Conservation (phyloP, 2,888 invertebrate genomes). For the Platycheirus albimanus region DNA sequence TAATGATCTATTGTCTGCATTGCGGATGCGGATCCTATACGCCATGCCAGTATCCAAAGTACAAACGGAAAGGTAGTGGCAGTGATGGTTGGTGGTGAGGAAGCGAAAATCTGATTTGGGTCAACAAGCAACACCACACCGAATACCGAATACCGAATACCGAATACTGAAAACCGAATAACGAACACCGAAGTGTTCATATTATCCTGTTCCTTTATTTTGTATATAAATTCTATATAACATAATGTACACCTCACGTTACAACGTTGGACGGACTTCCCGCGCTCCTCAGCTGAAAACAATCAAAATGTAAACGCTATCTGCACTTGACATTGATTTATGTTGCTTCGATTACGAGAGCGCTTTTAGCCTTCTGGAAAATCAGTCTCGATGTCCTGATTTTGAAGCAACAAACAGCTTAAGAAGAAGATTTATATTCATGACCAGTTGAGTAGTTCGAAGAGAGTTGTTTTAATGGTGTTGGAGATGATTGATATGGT, state of each 20-base stretch:
- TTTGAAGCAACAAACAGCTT: constrained; percentile 73
- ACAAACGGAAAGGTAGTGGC: constrained; percentile 12
- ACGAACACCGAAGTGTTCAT: constrained; percentile 58
- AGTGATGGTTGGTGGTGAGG: constrained; percentile 38
- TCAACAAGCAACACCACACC: constrained; percentile 50
- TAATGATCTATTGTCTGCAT: constrained; percentile 51
- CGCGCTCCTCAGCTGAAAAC: constrained; percentile 47
- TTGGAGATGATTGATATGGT: constrained; percentile 70
- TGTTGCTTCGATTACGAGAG: constrained; percentile 72
- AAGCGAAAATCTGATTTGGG: constrained; percentile 51
- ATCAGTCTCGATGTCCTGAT: constrained; percentile 71
- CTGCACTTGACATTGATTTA: constrained; percentile 73
- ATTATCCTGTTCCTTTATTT: constrained; percentile 43
- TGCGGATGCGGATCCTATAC: constrained; percentile 44
- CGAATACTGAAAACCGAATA: too few species aligned
- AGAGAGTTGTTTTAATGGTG: constrained; percentile 73
- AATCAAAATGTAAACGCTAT: constrained; percentile 73
- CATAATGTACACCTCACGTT: constrained; percentile 48
- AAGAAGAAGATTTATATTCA: constrained; percentile 73
- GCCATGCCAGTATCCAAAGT: constrained; percentile 4
- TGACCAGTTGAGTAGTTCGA: constrained; percentile 72
- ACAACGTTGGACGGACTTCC: constrained; percentile 5
- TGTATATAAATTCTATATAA: constrained; percentile 32
- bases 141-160: too few species aligned
- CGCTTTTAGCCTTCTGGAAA: constrained; percentile 65